These are phyloP conservation scores for Mycteria americana DNA, from an alignment of 2,797 vertebrate genomes.

Conservation along the genomic window DNA sequence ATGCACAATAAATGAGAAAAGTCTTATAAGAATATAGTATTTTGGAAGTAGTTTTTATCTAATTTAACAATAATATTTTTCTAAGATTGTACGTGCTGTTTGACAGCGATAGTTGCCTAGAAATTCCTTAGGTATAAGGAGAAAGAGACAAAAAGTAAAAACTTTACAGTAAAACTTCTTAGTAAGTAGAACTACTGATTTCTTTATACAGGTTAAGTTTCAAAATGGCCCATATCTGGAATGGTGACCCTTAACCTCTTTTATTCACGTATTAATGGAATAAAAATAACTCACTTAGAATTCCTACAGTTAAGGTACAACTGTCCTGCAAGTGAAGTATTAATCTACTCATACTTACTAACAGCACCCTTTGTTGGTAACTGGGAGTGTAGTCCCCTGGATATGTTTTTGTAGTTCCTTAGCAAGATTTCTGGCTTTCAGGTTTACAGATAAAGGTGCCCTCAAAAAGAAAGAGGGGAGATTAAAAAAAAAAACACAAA, in stretches of 20 bases:
- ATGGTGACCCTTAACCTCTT: background rate
- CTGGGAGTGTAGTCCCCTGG: conserved; percentile 82
- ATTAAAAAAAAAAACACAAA: background rate
- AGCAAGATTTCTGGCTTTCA: conserved; percentile 83
- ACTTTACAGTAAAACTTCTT: background rate
- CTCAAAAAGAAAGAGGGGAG: conserved; percentile 58
- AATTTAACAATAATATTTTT: background rate
- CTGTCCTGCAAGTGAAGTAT: background rate
- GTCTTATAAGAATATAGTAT: background rate
- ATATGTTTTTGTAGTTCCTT: conserved; percentile 78
- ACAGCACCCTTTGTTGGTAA: conserved; percentile 89
- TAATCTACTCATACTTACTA: conserved; percentile 79
- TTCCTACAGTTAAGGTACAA: background rate
- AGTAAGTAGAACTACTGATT: background rate
- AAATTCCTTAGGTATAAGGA: background rate
- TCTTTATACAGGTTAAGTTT: background rate
- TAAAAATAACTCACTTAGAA: background rate
- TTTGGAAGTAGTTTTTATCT: background rate
- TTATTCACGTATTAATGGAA: background rate
- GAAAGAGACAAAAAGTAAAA: background rate
- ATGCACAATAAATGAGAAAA: background rate
- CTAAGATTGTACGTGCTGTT: background rate
- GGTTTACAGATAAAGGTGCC: conserved; percentile 83
- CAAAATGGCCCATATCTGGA: background rate
- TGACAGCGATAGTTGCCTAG: background rate